These are phyloP conservation scores for Panthera tigris DNA, from an alignment of 2,113 vertebrate species.

Conservation along the genomic window DNA sequence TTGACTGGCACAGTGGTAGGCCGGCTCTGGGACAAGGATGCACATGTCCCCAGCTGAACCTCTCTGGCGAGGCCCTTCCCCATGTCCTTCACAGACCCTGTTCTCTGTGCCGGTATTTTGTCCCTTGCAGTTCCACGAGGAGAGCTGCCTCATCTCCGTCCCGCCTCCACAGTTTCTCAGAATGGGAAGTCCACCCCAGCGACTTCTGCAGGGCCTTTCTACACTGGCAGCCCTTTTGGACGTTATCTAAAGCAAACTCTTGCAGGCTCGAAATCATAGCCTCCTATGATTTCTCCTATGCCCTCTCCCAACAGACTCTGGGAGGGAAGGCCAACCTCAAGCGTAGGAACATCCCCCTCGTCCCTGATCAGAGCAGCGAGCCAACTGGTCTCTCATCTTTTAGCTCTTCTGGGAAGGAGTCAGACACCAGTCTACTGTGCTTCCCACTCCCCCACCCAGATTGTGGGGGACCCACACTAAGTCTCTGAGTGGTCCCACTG, in stretches of 20 bases:
- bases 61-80: neutral
- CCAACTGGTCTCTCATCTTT: neutral
- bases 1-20: fast-evolving
- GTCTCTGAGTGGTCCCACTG: neutral
- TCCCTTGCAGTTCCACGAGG: too few relatives aligned
- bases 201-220: neutral
- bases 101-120: neutral
- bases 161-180: neutral
- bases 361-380: neutral
- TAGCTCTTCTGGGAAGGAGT: neutral
- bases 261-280: neutral
- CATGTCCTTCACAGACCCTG: neutral
- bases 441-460: neutral
- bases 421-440: neutral
- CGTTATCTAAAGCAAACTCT: neutral
- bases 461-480: neutral
- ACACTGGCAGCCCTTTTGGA: neutral
- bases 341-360: neutral
- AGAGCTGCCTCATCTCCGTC: too few relatives aligned
- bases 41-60: neutral
- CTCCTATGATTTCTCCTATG: neutral
- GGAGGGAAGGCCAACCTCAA: neutral
- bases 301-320: neutral
- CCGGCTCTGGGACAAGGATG: neutral
- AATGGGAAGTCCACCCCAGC: neutral